Percentiles rank a stretch among this genome's conserved stretches.
Evolutionary conservation across 2,797 vertebrate genomes (phyloP).

Genomic region (Trachops cirrhosus): DNA sequence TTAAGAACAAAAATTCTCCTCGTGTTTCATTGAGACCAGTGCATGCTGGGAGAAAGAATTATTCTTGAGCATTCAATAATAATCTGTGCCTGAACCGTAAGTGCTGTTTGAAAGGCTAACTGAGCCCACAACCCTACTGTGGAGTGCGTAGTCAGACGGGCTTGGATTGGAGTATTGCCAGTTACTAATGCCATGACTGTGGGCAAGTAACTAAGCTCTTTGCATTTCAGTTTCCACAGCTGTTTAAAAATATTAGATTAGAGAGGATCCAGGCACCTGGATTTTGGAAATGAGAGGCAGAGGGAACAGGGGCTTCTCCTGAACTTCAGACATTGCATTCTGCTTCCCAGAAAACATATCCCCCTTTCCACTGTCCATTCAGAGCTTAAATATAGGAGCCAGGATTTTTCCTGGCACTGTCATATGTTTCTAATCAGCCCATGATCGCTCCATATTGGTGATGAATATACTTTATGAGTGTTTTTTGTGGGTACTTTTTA

Average conservation of each 20-base stretch:
- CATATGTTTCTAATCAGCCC: constrained; percentile 21
- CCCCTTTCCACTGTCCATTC: background rate
- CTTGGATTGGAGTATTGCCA: background rate
- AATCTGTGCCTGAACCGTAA: background rate
- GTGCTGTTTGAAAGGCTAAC: constrained; percentile 24
- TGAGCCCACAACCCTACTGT: constrained; percentile 15
- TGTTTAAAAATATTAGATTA: constrained; percentile 7
- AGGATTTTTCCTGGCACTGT: background rate
- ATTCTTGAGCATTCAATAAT: constrained; percentile 19
- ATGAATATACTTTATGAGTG: constrained; percentile 13
- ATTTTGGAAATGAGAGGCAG: background rate
- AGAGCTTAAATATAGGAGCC: background rate
- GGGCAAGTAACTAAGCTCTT: background rate
- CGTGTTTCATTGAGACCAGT: background rate
- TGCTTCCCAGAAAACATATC: background rate
- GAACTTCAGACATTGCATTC: background rate
- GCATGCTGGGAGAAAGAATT: constrained; percentile 30
- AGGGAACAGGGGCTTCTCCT: background rate
- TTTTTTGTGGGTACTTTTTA: constrained; percentile 19
- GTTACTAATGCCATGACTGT: background rate
- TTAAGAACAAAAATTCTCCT: constrained; percentile 21
- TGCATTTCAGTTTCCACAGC: background rate
- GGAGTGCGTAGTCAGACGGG: background rate
- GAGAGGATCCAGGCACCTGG: background rate
- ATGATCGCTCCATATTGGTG: background rate